These are phyloP conservation scores for Saccopteryx leptura DNA, from an alignment of 2,113 vertebrate species.

Conservation along the genomic window DNA sequence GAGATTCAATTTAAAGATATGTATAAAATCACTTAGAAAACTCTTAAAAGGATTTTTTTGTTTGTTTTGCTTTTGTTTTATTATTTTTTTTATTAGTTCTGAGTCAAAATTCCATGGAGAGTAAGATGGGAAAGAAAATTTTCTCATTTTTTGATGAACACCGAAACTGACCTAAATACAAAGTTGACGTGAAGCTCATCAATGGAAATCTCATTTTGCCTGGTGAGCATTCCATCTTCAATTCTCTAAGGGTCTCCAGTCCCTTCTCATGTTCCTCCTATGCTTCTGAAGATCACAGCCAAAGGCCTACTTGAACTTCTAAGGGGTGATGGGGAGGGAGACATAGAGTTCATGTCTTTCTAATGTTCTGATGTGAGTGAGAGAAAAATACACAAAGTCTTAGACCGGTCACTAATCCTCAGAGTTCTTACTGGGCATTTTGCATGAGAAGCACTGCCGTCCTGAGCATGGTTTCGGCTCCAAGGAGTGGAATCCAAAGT, in stretches of 20 bases:
- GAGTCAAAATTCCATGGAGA: not conserved
- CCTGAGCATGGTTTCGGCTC: not conserved
- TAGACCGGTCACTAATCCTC: not conserved
- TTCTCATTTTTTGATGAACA: not conserved
- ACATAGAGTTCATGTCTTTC: not conserved
- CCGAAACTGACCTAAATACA: not conserved
- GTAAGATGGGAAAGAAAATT: not conserved
- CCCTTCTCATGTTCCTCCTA: too few species aligned
- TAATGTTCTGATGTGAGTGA: not conserved
- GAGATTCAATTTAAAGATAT: not conserved
- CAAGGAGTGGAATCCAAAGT: too few species aligned
- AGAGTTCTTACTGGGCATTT: not conserved
- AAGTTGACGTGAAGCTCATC: not conserved
- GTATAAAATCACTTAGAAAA: not conserved
- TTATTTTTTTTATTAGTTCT: not conserved
- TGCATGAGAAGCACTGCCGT: fast-evolving
- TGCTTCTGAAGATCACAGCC: not conserved
- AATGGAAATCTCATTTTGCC: not conserved
- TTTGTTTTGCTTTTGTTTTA: not conserved
- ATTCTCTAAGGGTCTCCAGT: fast-evolving
- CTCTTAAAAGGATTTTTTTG: not conserved
- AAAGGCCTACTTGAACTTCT: not conserved
- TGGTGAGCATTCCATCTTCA: not conserved
- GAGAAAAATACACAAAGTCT: not conserved
- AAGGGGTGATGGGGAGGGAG: not conserved